These are phyloP conservation scores for Agrotis puta DNA, from an alignment of 2,888 invertebrate genomes.

Conservation along the genomic window DNA sequence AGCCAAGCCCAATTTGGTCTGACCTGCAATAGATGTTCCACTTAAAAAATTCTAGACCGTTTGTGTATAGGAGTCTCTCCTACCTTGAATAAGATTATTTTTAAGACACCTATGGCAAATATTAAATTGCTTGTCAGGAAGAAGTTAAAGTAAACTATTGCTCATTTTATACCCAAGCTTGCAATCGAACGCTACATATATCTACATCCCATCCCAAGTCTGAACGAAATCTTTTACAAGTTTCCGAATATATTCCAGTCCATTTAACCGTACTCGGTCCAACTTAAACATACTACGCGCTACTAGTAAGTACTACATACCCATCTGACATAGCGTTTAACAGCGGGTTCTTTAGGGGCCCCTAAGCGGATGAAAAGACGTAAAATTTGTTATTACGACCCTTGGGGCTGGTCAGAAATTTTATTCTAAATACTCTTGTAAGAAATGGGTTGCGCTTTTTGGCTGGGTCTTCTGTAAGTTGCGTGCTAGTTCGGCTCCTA, in stretches of 20 bases:
- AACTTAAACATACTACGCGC: conserved; percentile 33
- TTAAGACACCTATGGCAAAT: conserved; percentile 32
- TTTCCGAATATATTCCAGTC: conserved; percentile 46
- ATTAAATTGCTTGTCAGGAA: conserved; percentile 32
- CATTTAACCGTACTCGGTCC: conserved; percentile 44
- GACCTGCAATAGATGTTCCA: too few species aligned
- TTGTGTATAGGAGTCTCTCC: too few species aligned
- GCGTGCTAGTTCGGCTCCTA: background rate
- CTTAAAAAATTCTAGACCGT: too few species aligned
- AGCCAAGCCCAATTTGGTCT: too few species aligned
- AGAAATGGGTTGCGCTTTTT: background rate
- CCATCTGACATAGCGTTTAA: conserved; percentile 45
- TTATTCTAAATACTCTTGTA: conserved; percentile 35
- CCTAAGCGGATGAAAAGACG: conserved; percentile 50
- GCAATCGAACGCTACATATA: conserved; percentile 3
- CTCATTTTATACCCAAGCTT: conserved; percentile 29
- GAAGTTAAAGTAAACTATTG: conserved; percentile 30
- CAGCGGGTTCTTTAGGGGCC: conserved; percentile 39
- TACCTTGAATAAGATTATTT: background rate
- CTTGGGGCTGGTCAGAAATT: conserved; percentile 20
- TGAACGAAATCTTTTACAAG: conserved; percentile 44
- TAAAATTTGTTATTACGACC: conserved; percentile 43
- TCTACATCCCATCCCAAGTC: background rate
- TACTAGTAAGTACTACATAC: conserved; percentile 25
- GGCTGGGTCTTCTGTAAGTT: background rate